Base-by-base conservation (phyloP, 2,113 vertebrate genomes). In the Lethenteron camtschaticum region DNA sequence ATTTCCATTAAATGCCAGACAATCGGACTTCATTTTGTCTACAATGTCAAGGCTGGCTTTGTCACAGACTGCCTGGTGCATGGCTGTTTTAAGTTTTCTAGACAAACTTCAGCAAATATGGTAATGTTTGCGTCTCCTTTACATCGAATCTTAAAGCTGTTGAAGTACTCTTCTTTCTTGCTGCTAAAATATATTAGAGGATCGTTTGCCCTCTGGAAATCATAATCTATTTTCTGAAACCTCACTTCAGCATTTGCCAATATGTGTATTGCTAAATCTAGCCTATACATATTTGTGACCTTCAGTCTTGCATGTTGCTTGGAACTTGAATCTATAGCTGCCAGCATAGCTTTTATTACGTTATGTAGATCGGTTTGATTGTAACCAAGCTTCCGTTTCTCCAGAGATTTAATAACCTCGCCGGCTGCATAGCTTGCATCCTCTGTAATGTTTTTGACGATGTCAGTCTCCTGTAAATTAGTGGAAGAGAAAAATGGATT, bases 1-100 rank as follows among this genome's bases (percentile, higher is more conserved):
- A 20, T 76, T 57, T 57, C 79, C 69, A 86, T 75, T 56, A 85
- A 87, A 85, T 12, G 77, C 77, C 9, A 76, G 66, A 56, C 69
- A 14, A 56, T 56, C 78, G 56, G 14, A 1, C 72, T 2, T 68
- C 55, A 73, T 69, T 20, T 20, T 20, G 20, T 20, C 20, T 20
- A 20, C 20, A 20, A 20, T 20, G 20, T 20, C 20, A 20, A 20
- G 20, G 20, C 20, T 20, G 20, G 20, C 20, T 20, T 20, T 20
- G 20, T 20, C 20, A 20, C 20, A 20, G 20, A 20, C 20, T 20
- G 20, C 20, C 20, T 20, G 20, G 20, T 20, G 20, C 20, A 20
- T 20, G 2, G 81, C 80, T 20, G 68, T 41, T n/a, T 59, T 76
- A 24, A 86, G 73, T 73, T 82, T 84, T 0, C 72, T 71, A 72